These are phyloP conservation scores for Lamellibrachia luymesi DNA, from an alignment of 1,140 invertebrate species.

Conservation along the genomic window DNA sequence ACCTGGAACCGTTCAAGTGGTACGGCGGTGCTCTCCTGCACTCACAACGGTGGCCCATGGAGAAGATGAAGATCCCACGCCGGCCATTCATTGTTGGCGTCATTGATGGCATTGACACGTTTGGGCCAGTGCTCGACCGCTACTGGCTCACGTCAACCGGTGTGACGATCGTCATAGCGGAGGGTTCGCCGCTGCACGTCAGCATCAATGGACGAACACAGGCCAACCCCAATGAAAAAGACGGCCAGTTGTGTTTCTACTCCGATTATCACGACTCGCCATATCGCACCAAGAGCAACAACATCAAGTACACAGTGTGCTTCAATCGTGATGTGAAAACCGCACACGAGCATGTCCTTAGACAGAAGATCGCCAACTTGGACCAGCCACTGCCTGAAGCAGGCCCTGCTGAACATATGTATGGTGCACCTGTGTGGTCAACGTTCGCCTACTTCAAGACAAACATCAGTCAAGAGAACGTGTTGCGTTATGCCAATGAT, in stretches of 20 bases:
- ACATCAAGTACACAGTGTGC: slow-evolving; percentile 20
- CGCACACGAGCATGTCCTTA: not conserved
- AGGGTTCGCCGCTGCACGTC: slow-evolving; percentile 44
- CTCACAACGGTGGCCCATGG: slow-evolving; percentile 17
- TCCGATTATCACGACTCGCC: slow-evolving; percentile 20
- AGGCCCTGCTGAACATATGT: slow-evolving; percentile 11
- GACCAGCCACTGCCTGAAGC: not conserved
- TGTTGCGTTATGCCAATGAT: slow-evolving; percentile 44
- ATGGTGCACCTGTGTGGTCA: slow-evolving; percentile 74
- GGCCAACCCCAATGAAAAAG: not conserved
- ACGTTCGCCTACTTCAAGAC: slow-evolving; percentile 78
- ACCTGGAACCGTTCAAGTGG: slow-evolving; percentile 32
- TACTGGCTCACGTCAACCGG: slow-evolving; percentile 38
- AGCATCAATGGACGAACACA: slow-evolving; percentile 37
- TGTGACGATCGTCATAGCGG: slow-evolving; percentile 44
- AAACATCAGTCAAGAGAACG: slow-evolving; percentile 64
- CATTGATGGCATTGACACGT: not conserved
- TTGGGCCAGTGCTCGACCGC: slow-evolving; percentile 32
- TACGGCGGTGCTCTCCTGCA: slow-evolving; percentile 23
- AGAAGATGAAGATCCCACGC: slow-evolving; percentile 3
- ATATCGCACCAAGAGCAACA: not conserved
- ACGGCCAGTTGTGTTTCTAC: slow-evolving; percentile 40
- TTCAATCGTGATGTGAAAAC: not conserved
- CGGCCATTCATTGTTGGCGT: slow-evolving; percentile 20
- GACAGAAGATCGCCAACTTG: not conserved